Percentiles rank a stretch among this genome's conserved stretches.
phyloP scores from a whole-genome alignment of 1,140 invertebrate species.

The Sycophaga agraensis region DNA sequence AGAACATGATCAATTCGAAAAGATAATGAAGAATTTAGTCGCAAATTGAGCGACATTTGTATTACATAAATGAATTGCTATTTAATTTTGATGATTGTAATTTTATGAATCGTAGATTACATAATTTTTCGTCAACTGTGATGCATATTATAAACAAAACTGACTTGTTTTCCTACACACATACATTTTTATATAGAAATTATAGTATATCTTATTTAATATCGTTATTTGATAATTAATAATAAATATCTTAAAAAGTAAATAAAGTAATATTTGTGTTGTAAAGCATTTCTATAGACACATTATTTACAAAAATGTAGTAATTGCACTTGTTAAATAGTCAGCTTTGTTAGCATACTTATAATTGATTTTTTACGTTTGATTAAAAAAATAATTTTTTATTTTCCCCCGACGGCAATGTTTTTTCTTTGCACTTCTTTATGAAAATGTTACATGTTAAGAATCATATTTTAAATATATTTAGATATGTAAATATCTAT shows the following conservation, averaged over 20 bases:
- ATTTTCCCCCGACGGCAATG: neutral
- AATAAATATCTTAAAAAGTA: neutral
- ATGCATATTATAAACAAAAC: constrained; percentile 2
- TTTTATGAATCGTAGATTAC: constrained; percentile 18
- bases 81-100: constrained; percentile 28
- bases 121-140: constrained; percentile 13
- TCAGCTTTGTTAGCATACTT: constrained; percentile 7
- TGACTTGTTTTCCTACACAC: neutral
- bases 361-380: neutral
- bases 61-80: constrained; percentile 19
- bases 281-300: neutral
- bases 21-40: constrained; percentile 1
- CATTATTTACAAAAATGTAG: neutral
- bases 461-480: constrained; percentile 10
- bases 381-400: constrained; percentile 1
- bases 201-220: constrained; percentile 9
- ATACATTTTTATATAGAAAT: neutral
- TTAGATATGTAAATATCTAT: constrained; percentile 10
- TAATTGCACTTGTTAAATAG: constrained; percentile 22
- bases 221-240: constrained; percentile 9
- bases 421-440: constrained; percentile 3
- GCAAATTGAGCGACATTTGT: constrained; percentile 14
- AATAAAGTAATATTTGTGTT: constrained; percentile 7
- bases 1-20: neutral
- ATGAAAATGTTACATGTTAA: constrained; percentile 9